Percentiles rank a stretch among this genome's conserved stretches.
Evolutionary conservation across 1,140 invertebrate species (phyloP).

Genomic region (Danaus plexippus): DNA sequence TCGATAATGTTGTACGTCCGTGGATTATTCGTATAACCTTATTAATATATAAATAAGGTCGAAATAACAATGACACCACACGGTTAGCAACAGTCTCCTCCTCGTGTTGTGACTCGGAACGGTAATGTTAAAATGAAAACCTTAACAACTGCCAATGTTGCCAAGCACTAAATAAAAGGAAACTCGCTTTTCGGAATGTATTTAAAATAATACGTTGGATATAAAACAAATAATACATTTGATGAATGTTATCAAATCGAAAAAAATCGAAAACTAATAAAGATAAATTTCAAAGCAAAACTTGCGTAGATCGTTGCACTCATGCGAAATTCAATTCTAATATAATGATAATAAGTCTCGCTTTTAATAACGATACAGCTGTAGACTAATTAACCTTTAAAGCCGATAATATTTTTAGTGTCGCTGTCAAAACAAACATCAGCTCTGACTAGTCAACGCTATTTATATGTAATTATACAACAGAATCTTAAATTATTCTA

Average conservation of each 20-base stretch:
- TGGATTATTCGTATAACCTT: background rate
- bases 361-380: background rate
- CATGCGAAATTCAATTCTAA: constrained; percentile 1
- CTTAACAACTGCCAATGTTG: too few relatives aligned
- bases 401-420: constrained; percentile 20
- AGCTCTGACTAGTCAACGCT: constrained; percentile 12
- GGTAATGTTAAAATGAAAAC: background rate
- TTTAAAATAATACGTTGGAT: too few relatives aligned
- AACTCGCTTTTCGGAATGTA: too few relatives aligned
- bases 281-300: background rate
- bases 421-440: constrained; percentile 34
- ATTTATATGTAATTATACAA: too few relatives aligned
- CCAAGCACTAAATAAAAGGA: too few relatives aligned
- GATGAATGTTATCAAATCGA: too few relatives aligned
- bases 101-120: constrained; percentile 1
- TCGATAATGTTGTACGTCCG: constrained; percentile 5
- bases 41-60: background rate
- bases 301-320: constrained; percentile 2
- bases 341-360: background rate
- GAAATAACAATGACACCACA: background rate
- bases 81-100: background rate
- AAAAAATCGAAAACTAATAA: too few relatives aligned
- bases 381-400: constrained; percentile 26
- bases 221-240: too few relatives aligned
- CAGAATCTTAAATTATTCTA: too few relatives aligned